Base-by-base conservation (phyloP, 1,140 invertebrate species). In the Drosophila parabipectinata region DNA sequence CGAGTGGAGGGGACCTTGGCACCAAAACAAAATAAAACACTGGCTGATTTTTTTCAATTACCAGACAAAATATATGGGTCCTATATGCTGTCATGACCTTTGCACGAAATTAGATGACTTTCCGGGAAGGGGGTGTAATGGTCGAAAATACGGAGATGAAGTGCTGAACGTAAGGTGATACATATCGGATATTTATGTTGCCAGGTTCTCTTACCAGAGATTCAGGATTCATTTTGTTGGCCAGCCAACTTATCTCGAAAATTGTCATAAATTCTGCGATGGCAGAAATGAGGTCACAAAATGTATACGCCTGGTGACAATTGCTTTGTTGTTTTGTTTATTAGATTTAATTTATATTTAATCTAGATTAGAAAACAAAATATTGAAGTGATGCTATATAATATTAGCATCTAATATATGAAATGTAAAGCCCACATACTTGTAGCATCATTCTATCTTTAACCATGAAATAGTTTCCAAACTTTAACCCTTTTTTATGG, bases 21-120 rank as follows among this genome's bases (percentile, higher is more conserved):
- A 71, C 61, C 54, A 64, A 75, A 74, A 60, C 52, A 74, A 63
- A 24, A 62, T 64, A 55, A 57, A 71, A 34, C 52, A 56, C 37
- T 62, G 45, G 57, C 77, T 55, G 77, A 68, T 75, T 75, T 85
- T 85, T 83, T 84, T 84, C 81, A 80, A 83, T 85, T 84, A 84
- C 82, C 60, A 69, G 68, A 57, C 75, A 84, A 73, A 84, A 83
- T 78, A 79, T 84, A 79, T 66, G 62, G 71, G 56, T 59, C 64
- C 68, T 85, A 69, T 72, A 58, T 81, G 72, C 68, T 84, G 73
- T 69, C 77, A 77, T 77, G 81, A 80, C 81, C 81, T 84, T 77
- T 77, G 77, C 41, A 37, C 60, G 63, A 84, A 72, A 67, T 69
- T 68, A 52, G 72, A 84, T 68, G 72, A 61, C 59, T 39, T 63